Conservation (phyloP, 1,140 invertebrate species). For the Nymphalis io region DNA sequence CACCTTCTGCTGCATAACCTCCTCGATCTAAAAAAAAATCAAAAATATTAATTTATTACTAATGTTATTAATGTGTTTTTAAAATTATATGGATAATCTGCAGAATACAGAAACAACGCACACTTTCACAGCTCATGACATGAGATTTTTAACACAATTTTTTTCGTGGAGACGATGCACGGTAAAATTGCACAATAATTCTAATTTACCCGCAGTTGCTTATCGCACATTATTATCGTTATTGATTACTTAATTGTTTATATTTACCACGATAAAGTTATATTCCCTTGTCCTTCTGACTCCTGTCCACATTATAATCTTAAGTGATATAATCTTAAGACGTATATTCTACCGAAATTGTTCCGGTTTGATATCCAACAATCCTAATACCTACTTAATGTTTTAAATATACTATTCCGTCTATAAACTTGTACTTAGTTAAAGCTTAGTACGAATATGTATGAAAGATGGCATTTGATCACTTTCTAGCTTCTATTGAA, state of each 20-base stretch:
- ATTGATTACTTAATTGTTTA: constrained; percentile 49
- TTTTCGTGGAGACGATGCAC: constrained; percentile 30
- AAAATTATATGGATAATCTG: background rate
- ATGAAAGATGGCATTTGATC: no score
- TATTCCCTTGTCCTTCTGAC: constrained; percentile 58
- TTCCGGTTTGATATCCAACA: no score
- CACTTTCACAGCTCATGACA: constrained; percentile 27
- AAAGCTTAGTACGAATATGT: no score
- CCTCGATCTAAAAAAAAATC: constrained; percentile 66
- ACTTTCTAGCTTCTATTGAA: no score
- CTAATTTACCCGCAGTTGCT: constrained; percentile 34
- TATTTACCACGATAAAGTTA: constrained; percentile 65
- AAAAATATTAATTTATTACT: background rate
- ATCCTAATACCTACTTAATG: no score
- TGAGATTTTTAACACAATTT: background rate
- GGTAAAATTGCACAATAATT: constrained; percentile 40
- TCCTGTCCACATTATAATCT: constrained; percentile 49
- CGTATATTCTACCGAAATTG: no score
- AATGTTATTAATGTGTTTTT: background rate
- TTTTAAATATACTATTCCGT: no score
- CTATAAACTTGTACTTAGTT: no score
- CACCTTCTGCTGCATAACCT: constrained; percentile 78
- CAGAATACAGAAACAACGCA: background rate
- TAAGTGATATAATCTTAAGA: no score
- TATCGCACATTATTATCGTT: constrained; percentile 53